A percentile compares a stretch with the other conserved stretches of the same genome.
These are phyloP conservation scores for Epizoanthus rinbou DNA, from an alignment of 92 coral and sea anemone genomes.

Conservation along the genomic window DNA sequence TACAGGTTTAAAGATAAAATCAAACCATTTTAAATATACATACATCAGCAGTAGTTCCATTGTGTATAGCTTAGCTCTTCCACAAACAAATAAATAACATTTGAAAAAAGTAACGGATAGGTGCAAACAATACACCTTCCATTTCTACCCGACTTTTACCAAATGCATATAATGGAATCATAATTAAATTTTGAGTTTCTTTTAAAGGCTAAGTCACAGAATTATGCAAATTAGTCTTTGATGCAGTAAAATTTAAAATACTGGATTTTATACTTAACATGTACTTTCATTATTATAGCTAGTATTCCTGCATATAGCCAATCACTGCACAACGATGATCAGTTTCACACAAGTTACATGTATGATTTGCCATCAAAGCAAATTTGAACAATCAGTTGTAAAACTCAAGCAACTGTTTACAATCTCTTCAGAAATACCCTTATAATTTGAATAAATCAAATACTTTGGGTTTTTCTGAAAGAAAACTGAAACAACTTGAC, in stretches of 20 bases:
- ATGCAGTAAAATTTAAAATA: no score
- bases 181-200: no score
- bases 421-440: neutral
- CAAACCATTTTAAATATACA: neutral
- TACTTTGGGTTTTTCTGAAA: neutral
- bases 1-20: neutral
- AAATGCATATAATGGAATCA: no score
- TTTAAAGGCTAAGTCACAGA: no score
- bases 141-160: no score
- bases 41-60: conserved; percentile 1
- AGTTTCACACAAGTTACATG: no score
- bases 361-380: conserved; percentile 32
- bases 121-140: no score
- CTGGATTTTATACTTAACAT: no score
- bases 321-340: neutral
- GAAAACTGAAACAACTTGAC: neutral
- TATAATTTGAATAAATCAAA: conserved; percentile 17
- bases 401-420: conserved; percentile 11
- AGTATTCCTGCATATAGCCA: neutral
- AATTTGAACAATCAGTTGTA: conserved; percentile 20
- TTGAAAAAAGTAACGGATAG: no score
- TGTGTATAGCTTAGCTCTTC: neutral
- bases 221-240: no score
- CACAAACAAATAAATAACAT: no score
- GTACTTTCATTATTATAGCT: neutral